Conservation (phyloP, 2,888 invertebrate species). For the Aspidiotus destructor region DNA sequence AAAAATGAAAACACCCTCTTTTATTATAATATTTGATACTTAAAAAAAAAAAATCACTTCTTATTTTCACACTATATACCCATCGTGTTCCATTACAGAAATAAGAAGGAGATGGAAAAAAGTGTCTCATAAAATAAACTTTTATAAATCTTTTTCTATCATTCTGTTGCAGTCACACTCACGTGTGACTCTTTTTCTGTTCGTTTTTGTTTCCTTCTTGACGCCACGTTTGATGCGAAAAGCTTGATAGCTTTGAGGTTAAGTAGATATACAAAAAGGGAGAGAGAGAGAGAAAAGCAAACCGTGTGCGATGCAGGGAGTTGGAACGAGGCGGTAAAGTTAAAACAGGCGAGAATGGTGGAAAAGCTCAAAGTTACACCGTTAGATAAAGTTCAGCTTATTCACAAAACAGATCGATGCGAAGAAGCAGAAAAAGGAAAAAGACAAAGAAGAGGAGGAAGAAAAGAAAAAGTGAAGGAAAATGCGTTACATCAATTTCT, state of each 20-base stretch:
- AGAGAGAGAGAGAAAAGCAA: slow-evolving; percentile 1
- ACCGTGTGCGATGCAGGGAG: background rate
- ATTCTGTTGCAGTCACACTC: background rate
- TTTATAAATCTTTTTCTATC: no score
- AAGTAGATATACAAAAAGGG: slow-evolving; percentile 20
- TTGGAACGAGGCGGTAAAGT: background rate
- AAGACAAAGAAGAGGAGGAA: slow-evolving; percentile 2
- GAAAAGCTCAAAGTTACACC: slow-evolving; percentile 23
- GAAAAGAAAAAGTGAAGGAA: background rate
- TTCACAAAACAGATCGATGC: background rate
- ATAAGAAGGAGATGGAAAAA: no score
- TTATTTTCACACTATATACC: background rate
- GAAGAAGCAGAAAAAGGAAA: slow-evolving; percentile 4
- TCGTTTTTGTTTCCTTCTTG: background rate
- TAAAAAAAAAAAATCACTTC: background rate
- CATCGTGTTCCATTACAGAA: background rate
- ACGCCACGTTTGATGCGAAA: slow-evolving; percentile 16
- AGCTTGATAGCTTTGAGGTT: slow-evolving; percentile 23
- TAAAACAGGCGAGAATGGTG: slow-evolving; percentile 10
- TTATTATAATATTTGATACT: no score
- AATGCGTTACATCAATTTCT: slow-evolving; percentile 4
- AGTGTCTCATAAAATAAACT: no score
- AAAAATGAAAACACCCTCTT: no score
- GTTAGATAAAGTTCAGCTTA: slow-evolving; percentile 18
- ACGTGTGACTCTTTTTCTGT: background rate